Evolutionary conservation across 1,140 invertebrate species (phyloP).

Genomic region (Branchinecta lindahli): DNA sequence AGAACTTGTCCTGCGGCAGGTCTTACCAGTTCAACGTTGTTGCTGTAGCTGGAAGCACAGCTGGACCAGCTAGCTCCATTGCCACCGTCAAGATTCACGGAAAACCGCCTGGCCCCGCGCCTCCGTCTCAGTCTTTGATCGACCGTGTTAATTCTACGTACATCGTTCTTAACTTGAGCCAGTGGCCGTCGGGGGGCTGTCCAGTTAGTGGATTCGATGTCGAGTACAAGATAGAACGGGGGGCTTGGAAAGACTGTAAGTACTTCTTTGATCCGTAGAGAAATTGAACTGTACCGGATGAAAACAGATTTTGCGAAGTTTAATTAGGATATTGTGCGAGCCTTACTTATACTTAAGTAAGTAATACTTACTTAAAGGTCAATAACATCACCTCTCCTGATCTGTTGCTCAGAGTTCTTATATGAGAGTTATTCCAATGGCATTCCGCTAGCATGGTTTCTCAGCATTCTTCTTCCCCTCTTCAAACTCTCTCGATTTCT

Average conservation of each 20-base stretch:
- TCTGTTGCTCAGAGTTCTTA: too few species aligned
- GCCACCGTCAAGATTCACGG: not conserved
- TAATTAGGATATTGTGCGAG: too few species aligned
- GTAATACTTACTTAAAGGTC: too few species aligned
- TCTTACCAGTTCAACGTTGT: not conserved
- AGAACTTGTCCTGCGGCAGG: not conserved
- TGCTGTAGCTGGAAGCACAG: not conserved
- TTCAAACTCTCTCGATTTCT: too few species aligned
- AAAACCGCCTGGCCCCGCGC: not conserved
- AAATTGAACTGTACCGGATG: too few species aligned
- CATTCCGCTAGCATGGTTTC: too few species aligned
- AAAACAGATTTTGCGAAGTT: too few species aligned
- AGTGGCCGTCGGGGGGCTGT: not conserved
- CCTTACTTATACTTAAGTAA: too few species aligned
- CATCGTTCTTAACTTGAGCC: not conserved
- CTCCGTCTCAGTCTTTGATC: not conserved
- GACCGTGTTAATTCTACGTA: not conserved
- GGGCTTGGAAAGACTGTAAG: not conserved
- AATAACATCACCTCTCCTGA: too few species aligned
- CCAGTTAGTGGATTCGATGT: not conserved
- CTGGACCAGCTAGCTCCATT: not conserved
- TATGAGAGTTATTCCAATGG: too few species aligned
- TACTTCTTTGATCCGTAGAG: not conserved
- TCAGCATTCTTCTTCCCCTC: too few species aligned
- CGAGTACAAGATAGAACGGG: not conserved